Percentiles rank a stretch among this genome's conserved stretches.
phyloP scores from a whole-genome alignment of 2,797 vertebrate genomes.

The Amblyopsis hoosieri region DNA sequence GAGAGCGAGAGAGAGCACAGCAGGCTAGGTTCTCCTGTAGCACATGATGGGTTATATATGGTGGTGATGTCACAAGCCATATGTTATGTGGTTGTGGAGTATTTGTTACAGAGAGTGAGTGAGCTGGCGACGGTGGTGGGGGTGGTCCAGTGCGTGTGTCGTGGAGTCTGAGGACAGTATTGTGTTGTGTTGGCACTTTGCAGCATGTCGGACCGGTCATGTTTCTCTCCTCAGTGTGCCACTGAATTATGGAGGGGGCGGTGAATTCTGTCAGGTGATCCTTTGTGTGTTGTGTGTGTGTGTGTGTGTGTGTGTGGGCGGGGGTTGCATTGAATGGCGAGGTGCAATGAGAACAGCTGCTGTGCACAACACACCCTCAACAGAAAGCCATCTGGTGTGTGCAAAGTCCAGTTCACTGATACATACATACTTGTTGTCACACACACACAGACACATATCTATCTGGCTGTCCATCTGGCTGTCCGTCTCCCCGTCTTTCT shows the following conservation, averaged over 20 bases:
- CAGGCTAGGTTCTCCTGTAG: background rate
- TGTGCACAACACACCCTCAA: constrained; percentile 51
- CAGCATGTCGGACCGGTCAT: constrained; percentile 38
- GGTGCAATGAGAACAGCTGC: constrained; percentile 67
- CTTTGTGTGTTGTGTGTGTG: constrained; percentile 53
- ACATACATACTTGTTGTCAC: constrained; percentile 24
- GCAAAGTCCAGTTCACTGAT: constrained; percentile 33
- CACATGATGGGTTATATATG: constrained; percentile 19
- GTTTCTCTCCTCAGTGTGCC: constrained; percentile 41
- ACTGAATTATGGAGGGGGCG: constrained; percentile 74
- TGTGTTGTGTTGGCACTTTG: constrained; percentile 31
- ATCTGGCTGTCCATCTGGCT: background rate
- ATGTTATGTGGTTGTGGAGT: constrained; percentile 16
- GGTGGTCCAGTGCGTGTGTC: no score
- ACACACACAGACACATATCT: constrained; percentile 33
- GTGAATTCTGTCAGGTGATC: constrained; percentile 65
- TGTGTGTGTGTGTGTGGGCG: constrained; percentile 15
- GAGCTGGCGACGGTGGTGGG: background rate
- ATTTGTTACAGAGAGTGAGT: background rate
- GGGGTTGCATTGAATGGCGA: constrained; percentile 50
- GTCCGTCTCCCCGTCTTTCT: constrained; percentile 3
- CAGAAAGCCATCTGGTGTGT: constrained; percentile 66
- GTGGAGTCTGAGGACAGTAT: background rate
- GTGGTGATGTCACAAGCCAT: constrained; percentile 39
- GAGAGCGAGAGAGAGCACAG: background rate